Evolutionary conservation across 1,140 invertebrate genomes (phyloP).

Genomic region (Teleogryllus occipitalis): DNA sequence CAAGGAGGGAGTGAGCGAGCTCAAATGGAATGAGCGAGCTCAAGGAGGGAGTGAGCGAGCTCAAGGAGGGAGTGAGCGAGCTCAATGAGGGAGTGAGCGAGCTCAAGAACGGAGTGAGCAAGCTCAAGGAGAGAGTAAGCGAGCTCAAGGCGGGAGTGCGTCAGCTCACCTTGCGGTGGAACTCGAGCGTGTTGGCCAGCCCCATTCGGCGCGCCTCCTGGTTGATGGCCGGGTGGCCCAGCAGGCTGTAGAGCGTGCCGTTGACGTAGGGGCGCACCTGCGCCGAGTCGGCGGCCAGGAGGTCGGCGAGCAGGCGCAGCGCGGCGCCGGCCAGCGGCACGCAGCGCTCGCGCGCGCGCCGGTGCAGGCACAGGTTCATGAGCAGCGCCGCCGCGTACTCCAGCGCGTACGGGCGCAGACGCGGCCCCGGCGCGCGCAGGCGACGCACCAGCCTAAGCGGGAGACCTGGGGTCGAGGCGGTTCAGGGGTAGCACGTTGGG

Average conservation of each 20-base stretch:
- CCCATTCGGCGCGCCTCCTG: slow-evolving; percentile 44
- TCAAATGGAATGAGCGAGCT: no score
- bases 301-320: slow-evolving; percentile 36
- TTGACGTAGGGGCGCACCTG: slow-evolving; percentile 49
- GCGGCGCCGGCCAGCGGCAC: slow-evolving; percentile 30
- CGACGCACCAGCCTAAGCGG: slow-evolving; percentile 38
- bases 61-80: no score
- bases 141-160: no score
- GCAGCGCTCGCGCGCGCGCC: slow-evolving; percentile 36
- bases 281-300: slow-evolving; percentile 31
- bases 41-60: no score
- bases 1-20: no score
- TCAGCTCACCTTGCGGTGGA: slow-evolving; percentile 36
- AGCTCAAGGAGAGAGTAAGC: no score
- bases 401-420: slow-evolving; percentile 46
- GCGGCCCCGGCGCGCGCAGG: slow-evolving; percentile 36
- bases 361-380: slow-evolving; percentile 59
- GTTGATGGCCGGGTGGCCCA: slow-evolving; percentile 43
- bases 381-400: slow-evolving; percentile 56
- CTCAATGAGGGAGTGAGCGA: no score
- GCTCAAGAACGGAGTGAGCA: no score
- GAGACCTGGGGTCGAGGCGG: no score
- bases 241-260: slow-evolving; percentile 50
- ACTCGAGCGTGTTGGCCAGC: slow-evolving; percentile 36
- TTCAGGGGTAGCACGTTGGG: no score